Evolutionary conservation across 2,888 invertebrate genomes (phyloP), one percentile per base, ranked within the genome.

Genomic region (Lithophane leautieri): DNA sequence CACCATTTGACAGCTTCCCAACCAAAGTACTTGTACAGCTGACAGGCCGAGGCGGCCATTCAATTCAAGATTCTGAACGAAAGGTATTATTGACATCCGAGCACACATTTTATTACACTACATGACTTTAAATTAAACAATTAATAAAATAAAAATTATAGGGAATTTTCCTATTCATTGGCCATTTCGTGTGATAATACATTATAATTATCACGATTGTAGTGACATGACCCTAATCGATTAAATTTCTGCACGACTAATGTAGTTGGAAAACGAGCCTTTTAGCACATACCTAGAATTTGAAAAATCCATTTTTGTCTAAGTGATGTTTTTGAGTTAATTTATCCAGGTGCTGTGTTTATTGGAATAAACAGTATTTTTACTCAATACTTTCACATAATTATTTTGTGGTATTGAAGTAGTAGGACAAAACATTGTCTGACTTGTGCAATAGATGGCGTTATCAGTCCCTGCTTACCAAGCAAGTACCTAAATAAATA

Each of bases 11-110:
- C 93, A 93, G 90, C 85, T 89, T 87, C 80, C 70, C 86, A 88
- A 89, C 87, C 87, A 84, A 90, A 90, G 89, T 87, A 89, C 88
- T 86, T 87, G 84, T 90, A 92, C 92, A 92, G 92, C 93, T 92
- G 93, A 93, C 91, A 92, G 91, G 87, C 90, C 87, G 90, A 92
- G 91, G 87, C 90, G 88, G 90, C 90, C 90, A 90, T 90, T 89
- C 90, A 78, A 86, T 86, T 79, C 60, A 65, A 71, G 78, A 83
- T 92, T 89, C 86, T 71, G 91, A 90, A 92, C 92, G 92, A 87
- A 90, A 78, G 25, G 58, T 72, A 61, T 50, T 67, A 77, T 71
- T 74, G 40, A 52, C 50, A 54, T 60, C 22, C 44, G 16, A 76
- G 22, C 16, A 65, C 25, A 14, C 34, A 47, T 22, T 73, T 58